phyloP scores from a whole-genome alignment of 2,888 invertebrate species.

The Ochropacha duplaris region DNA sequence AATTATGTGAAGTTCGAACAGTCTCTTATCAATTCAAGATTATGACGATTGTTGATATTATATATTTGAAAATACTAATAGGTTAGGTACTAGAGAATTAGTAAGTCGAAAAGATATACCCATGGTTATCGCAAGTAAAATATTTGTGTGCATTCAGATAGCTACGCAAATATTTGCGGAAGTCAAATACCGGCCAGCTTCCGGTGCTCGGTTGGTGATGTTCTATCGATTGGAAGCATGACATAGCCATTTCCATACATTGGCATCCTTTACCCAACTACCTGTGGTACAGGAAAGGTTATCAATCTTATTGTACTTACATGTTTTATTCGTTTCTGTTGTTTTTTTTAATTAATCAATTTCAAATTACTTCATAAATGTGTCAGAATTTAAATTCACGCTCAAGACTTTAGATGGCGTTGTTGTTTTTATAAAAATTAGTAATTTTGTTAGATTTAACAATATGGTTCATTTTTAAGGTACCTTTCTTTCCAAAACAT shows the following conservation, averaged over 20 bases:
- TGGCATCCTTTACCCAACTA: background rate
- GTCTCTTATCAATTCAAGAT: background rate
- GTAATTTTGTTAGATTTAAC: no score
- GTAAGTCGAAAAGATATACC: background rate
- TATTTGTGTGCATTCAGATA: constrained; percentile 35
- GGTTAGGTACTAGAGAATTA: background rate
- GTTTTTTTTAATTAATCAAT: no score
- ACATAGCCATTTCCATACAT: background rate
- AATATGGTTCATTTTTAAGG: no score
- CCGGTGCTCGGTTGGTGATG: constrained; percentile 32
- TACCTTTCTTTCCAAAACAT: background rate
- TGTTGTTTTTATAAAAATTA: no score
- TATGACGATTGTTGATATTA: background rate
- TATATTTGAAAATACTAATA: background rate
- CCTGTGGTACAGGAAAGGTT: no score
- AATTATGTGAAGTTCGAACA: background rate
- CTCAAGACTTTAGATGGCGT: no score
- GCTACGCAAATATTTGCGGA: constrained; percentile 51
- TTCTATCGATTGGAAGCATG: constrained; percentile 8
- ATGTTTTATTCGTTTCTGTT: no score
- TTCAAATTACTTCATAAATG: no score
- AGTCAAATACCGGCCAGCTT: constrained; percentile 43
- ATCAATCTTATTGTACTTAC: no score
- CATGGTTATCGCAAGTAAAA: background rate
- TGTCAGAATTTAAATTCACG: no score